Conservation (phyloP, 2,888 invertebrate species). For the Chouioia cunea region DNA sequence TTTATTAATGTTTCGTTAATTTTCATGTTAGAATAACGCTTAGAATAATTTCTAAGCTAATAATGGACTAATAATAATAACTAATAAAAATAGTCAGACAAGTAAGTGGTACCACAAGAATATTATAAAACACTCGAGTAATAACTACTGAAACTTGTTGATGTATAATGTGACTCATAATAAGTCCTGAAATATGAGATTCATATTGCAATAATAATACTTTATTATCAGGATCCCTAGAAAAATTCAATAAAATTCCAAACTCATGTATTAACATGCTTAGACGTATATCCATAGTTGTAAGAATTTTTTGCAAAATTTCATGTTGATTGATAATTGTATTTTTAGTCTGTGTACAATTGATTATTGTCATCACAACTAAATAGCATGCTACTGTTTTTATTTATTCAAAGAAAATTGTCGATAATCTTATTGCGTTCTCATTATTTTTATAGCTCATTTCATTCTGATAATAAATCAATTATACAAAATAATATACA, state of each 20-base stretch:
- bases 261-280: conserved; percentile 98
- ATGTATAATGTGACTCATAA: conserved; percentile 97
- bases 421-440: too few species aligned
- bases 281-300: conserved; percentile 98
- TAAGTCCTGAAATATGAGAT: conserved; percentile 90
- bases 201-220: conserved; percentile 94
- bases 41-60: conserved; percentile 11
- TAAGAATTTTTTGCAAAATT: conserved; percentile 96
- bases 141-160: conserved; percentile 95
- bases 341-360: too few species aligned
- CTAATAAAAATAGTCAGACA: not conserved
- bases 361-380: too few species aligned
- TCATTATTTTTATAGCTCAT: too few species aligned
- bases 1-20: too few species aligned
- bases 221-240: conserved; percentile 93
- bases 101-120: conserved; percentile 71
- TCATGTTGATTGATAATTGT: conserved; percentile 98
- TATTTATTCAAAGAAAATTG: too few species aligned
- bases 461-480: too few species aligned
- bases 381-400: too few species aligned
- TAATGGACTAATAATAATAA: conserved; percentile 3
- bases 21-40: too few species aligned
- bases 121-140: conserved; percentile 89
- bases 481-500: too few species aligned
- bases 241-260: conserved; percentile 90